Percentiles rank a stretch among this genome's conserved stretches.
Conservation (phyloP, 1,140 invertebrate species). For the Monochamus saltuarius region DNA sequence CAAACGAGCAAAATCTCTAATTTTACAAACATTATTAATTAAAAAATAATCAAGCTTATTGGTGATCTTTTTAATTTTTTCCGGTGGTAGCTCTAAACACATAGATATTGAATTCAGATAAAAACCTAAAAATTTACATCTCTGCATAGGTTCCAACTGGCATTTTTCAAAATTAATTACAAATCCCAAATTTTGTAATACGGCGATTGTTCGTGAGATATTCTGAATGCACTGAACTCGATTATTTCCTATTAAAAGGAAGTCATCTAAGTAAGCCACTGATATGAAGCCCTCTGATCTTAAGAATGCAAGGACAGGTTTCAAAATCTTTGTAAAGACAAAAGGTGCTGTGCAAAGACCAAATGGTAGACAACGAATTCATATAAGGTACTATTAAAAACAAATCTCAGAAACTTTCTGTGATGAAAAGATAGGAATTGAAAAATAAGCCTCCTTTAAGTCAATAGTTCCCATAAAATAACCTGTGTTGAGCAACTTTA, state of each 20-base stretch:
- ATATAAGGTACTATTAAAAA: constrained; percentile 29
- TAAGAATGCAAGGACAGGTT: constrained; percentile 25
- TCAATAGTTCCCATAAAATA: constrained; percentile 33
- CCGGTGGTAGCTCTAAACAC: constrained; percentile 24
- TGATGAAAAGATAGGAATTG: constrained; percentile 24
- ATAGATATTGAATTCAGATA: constrained; percentile 29
- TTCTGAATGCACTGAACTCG: constrained; percentile 7
- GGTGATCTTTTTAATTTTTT: constrained; percentile 22
- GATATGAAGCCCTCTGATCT: constrained; percentile 23
- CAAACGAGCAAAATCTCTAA: constrained; percentile 34
- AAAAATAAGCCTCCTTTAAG: constrained; percentile 31
- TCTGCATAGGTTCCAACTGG: constrained; percentile 23
- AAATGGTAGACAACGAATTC: constrained; percentile 35
- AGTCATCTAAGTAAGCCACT: constrained; percentile 43
- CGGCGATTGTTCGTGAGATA: not conserved
- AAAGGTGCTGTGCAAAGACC: constrained; percentile 27
- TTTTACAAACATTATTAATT: constrained; percentile 21
- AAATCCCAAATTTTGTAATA: constrained; percentile 20
- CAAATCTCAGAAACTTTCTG: constrained; percentile 43
- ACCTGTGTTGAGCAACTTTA: constrained; percentile 28
- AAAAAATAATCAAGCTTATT: constrained; percentile 18
- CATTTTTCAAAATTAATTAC: constrained; percentile 37
- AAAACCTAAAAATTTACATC: constrained; percentile 35
- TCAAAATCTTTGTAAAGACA: constrained; percentile 37
- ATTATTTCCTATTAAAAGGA: constrained; percentile 33